Percentiles rank a stretch among this genome's conserved stretches.
These are phyloP conservation scores for Astropecten irregularis DNA, from an alignment of 53 echinoderm and acorn worm genomes.

Conservation along the genomic window DNA sequence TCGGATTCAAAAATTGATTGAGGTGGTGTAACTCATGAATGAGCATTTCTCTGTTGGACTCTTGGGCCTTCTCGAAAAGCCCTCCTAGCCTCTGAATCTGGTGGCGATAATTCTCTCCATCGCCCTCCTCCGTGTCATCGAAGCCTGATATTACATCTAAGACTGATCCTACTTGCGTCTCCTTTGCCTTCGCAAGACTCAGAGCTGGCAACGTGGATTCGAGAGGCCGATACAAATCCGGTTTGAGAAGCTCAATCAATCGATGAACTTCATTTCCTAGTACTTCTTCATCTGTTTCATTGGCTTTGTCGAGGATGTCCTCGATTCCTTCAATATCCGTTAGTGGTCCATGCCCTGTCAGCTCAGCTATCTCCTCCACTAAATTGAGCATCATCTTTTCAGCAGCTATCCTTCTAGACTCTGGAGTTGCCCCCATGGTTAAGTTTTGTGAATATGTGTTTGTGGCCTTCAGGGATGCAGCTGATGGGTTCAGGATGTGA, in stretches of 20 bases:
- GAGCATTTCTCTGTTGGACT: background rate
- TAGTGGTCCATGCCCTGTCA: background rate
- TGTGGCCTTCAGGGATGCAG: background rate
- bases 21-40: constrained; percentile 6
- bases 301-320: background rate
- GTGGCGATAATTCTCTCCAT: background rate
- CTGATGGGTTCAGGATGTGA: background rate
- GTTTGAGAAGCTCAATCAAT: background rate
- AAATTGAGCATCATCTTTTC: background rate
- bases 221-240: background rate
- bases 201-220: too few species aligned
- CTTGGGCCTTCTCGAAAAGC: background rate
- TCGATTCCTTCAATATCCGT: background rate
- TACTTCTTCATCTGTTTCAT: too few species aligned
- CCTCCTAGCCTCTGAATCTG: background rate
- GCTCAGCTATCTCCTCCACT: background rate
- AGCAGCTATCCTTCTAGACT: background rate
- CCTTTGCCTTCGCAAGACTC: too few species aligned
- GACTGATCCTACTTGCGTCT: background rate
- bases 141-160: background rate
- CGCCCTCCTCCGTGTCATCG: background rate
- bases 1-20: constrained; percentile 14
- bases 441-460: too few species aligned
- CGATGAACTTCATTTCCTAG: constrained; percentile 7
- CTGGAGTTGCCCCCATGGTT: background rate